Evolutionary conservation across 2,797 vertebrate genomes (phyloP).

Genomic region (Dromococcyx pavoninus): DNA sequence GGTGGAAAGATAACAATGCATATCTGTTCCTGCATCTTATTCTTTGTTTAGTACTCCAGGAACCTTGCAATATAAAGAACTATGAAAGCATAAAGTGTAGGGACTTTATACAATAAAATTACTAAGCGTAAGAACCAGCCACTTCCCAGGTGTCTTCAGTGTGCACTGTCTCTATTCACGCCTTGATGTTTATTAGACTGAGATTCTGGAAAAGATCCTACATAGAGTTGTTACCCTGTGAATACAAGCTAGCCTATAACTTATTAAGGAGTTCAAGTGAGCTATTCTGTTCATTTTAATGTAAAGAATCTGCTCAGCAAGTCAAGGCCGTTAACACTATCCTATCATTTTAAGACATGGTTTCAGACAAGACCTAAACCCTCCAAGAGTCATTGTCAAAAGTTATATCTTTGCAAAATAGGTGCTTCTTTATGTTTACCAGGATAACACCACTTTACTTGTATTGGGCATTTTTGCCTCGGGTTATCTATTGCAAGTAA

Average conservation of each 20-base stretch:
- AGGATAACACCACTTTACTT: neutral
- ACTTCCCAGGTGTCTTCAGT: neutral
- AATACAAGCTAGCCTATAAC: neutral
- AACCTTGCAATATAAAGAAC: neutral
- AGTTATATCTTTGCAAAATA: neutral
- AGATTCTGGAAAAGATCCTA: neutral
- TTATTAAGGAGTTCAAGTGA: neutral
- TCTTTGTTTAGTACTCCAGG: neutral
- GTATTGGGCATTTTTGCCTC: neutral
- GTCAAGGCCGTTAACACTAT: neutral
- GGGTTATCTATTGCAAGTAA: neutral
- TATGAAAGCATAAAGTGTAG: neutral
- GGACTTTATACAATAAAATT: neutral
- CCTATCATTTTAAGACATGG: neutral
- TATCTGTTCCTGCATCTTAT: neutral
- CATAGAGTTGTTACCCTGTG: neutral
- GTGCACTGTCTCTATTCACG: neutral
- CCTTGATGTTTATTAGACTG: neutral
- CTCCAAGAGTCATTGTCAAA: neutral
- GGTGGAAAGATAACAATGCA: neutral
- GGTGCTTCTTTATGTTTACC: neutral
- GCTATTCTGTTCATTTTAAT: neutral
- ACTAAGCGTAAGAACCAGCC: neutral
- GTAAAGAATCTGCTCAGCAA: neutral
- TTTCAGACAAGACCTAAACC: neutral